Evolutionary conservation across 2,888 invertebrate genomes (phyloP).

Genomic region (Harmothoe impar): DNA sequence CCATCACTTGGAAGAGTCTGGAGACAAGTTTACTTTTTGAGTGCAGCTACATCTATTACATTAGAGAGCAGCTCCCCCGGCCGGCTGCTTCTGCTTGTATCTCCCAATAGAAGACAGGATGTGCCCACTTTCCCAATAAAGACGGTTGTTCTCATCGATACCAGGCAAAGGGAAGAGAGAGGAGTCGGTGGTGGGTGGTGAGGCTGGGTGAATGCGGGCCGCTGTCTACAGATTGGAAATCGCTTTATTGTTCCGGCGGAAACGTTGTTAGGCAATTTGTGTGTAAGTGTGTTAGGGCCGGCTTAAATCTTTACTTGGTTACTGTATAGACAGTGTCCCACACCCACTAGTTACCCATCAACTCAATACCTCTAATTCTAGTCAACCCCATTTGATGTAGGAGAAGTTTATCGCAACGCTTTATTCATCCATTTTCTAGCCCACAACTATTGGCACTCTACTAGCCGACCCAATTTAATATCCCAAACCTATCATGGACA

Average conservation of each 20-base stretch:
- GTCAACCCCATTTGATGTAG: neutral
- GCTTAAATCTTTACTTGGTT: neutral
- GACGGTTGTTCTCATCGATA: neutral
- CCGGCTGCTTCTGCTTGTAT: neutral
- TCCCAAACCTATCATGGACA: too few relatives aligned
- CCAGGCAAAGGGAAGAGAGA: neutral
- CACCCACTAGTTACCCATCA: neutral
- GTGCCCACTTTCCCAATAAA: conserved; percentile 35
- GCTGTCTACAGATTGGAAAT: neutral
- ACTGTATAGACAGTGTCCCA: neutral
- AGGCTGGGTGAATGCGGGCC: neutral
- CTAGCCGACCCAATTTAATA: too few relatives aligned
- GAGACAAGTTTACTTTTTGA: too few relatives aligned
- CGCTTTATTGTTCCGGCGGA: conserved; percentile 8
- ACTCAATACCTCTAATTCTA: neutral
- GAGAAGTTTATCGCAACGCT: neutral
- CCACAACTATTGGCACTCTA: neutral
- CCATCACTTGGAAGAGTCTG: too few relatives aligned
- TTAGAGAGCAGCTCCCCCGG: neutral
- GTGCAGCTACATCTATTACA: conserved; percentile 32
- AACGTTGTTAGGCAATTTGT: conserved; percentile 31
- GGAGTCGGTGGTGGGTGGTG: neutral
- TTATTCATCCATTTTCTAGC: neutral
- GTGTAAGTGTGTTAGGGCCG: neutral
- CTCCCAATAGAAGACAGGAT: neutral